These are phyloP conservation scores for Melanotus villosus DNA, from an alignment of 2,888 invertebrate species.

Conservation along the genomic window DNA sequence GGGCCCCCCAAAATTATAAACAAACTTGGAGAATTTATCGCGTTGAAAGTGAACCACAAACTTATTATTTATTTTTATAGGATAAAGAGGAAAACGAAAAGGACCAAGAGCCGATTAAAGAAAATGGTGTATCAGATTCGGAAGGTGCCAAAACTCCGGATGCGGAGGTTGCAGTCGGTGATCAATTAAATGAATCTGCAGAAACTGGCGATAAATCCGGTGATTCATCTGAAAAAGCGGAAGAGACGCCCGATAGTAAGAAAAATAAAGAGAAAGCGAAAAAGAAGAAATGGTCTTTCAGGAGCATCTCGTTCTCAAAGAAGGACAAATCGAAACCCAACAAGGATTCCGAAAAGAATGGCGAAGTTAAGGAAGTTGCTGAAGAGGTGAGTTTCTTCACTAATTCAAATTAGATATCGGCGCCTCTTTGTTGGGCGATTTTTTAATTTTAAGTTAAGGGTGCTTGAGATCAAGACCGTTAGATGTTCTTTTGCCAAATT, in stretches of 20 bases:
- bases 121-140: conserved; percentile 64
- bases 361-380: conserved; percentile 73
- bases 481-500: conserved; percentile 3
- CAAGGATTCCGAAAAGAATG: conserved; percentile 75
- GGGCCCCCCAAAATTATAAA: too few relatives aligned
- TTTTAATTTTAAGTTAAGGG: background rate
- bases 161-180: conserved; percentile 58
- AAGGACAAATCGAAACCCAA: conserved; percentile 90
- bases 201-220: conserved; percentile 61
- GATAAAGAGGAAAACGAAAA: conserved; percentile 64
- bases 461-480: background rate
- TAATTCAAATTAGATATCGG: background rate
- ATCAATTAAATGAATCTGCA: conserved; percentile 67
- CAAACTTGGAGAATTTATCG: too few relatives aligned
- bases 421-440: background rate
- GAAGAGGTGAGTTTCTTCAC: conserved; percentile 73
- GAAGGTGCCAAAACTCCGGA: conserved; percentile 64
- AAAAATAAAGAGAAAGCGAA: conserved; percentile 70
- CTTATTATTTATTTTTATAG: conserved; percentile 53
- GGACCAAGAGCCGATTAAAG: conserved; percentile 60
- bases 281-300: conserved; percentile 93
- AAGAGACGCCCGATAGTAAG: conserved; percentile 60
- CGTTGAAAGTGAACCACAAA: too few relatives aligned
- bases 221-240: conserved; percentile 50
- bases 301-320: conserved; percentile 88